phyloP scores from a whole-genome alignment of 1,140 invertebrate genomes.

The Archegozetes longisetosus region DNA sequence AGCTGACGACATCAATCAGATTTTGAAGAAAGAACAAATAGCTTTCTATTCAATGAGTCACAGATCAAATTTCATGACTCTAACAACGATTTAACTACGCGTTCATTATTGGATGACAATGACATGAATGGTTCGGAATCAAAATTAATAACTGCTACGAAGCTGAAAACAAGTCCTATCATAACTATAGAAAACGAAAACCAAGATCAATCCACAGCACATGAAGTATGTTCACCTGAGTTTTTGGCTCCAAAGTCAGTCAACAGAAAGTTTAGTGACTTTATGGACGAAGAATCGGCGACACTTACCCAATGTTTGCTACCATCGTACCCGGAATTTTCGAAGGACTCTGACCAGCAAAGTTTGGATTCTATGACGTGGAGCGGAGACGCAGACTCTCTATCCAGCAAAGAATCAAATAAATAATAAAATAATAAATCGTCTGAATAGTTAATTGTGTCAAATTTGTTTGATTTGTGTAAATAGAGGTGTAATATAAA shows the following conservation, averaged over 20 bases:
- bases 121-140: too few species aligned
- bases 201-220: neutral
- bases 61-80: neutral
- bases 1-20: neutral
- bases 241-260: neutral
- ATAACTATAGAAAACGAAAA: neutral
- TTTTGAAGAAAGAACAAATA: neutral
- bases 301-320: slow-evolving; percentile 13
- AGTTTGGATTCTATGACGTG: neutral
- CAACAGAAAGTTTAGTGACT: slow-evolving; percentile 15
- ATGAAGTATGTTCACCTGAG: neutral
- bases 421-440: too few species aligned
- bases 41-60: neutral
- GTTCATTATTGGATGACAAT: too few species aligned
- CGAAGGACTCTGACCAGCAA: neutral
- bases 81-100: too few species aligned
- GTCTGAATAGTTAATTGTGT: neutral
- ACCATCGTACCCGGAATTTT: slow-evolving; percentile 16
- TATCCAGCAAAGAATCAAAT: neutral
- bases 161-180: neutral
- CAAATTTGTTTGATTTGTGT: neutral
- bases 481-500: too few species aligned
- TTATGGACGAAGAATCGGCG: slow-evolving; percentile 17
- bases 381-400: neutral
- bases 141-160: too few species aligned